Base-by-base conservation (phyloP, 1,140 invertebrate species). In the Drosophila bocqueti region DNA sequence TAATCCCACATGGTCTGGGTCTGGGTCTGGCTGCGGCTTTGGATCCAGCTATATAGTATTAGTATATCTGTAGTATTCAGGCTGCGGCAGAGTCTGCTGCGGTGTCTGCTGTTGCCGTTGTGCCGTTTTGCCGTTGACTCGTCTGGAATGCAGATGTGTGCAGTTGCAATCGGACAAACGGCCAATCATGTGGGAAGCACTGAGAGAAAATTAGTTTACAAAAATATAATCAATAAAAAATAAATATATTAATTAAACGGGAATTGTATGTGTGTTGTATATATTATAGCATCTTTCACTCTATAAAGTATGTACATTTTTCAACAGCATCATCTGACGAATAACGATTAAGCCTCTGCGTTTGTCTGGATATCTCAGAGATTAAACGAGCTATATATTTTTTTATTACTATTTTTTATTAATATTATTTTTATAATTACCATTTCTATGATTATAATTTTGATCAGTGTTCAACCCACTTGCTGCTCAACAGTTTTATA, bases 1-100 rank as follows among this genome's bases (percentile, higher is more conserved):
- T 89, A 89, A 90, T 79, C 85, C 85, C 85, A 89, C 85, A 89
- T 89, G 84, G 85, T 89, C 81, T 90, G 74, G 54, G 79, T 83
- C 79, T 87, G 72, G 50, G 73, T 84, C 81, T 85, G 73, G 36
- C 68, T n/a, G 24, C 46, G 78, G 45, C 68, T 62, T 54, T 47
- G 71, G 47, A 58, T 59, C 34, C 42, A 43, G 26, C 31, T 54
- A 38, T 34, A 43, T 36, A n/a, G 40, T 52, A 52, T n/a, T 52
- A 18, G 47, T 61, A 38, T 60, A 50, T 73, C 71, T 50, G 40
- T 73, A 18, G 69, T 42, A 38, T 61, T 38, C 52, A 36, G 52
- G 43, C 69, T 29, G 60, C 49, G 61, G 13, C 38, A 16, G 54
- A 59, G 69, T 73, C 67, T 73, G 66, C 67, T 24, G 67, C 52